Evolutionary conservation across 2,888 invertebrate genomes (phyloP), one percentile per base, ranked within the genome.

Genomic region (Trichogramma evanescens): DNA sequence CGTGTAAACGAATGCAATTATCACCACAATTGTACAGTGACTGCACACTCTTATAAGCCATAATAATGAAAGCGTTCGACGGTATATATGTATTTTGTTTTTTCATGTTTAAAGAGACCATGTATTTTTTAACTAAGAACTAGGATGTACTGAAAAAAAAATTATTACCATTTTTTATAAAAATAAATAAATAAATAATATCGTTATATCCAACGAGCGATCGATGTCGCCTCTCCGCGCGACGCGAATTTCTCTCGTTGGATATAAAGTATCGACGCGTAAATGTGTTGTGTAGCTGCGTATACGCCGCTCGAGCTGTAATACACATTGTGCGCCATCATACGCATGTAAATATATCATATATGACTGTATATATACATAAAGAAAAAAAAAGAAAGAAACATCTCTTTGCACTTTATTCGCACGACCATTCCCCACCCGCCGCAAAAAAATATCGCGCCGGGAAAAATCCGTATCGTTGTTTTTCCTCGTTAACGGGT

Each of bases 141-240:
- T 26, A 26, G 26, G 3, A 26, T 26, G 26, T 54, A 13, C 54
- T 44, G 8, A 13, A 41, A 9, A 42, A 63, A 58, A 60, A 46
- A 42, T 52, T 52, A 58, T 56, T 63, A 58, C 60, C 60, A 60
- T 63, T 51, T 63, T 60, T 60, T 60, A 51, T 60, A 52, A 52
- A 52, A 49, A 46, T 54, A 51, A 13, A 52, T n/a, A 10, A 42
- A 53, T 45, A 45, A 8, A 46, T 10, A 40, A 10, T 51, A 54
- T 50, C 5, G n/a, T 66, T 66, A 64, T 63, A 63, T 65, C 62
- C 66, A 64, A 65, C 54, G 67, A 69, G 65, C 59, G 67, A 70
- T 67, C 62, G 50, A 56, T 48, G 57, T 57, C 45, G 45, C 45
- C 45, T 8, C 8, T 9, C 8, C 45, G 0, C 2, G 45, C 10